Evolutionary conservation across 2,888 invertebrate species (phyloP).

Genomic region (Epistrophe eligans): DNA sequence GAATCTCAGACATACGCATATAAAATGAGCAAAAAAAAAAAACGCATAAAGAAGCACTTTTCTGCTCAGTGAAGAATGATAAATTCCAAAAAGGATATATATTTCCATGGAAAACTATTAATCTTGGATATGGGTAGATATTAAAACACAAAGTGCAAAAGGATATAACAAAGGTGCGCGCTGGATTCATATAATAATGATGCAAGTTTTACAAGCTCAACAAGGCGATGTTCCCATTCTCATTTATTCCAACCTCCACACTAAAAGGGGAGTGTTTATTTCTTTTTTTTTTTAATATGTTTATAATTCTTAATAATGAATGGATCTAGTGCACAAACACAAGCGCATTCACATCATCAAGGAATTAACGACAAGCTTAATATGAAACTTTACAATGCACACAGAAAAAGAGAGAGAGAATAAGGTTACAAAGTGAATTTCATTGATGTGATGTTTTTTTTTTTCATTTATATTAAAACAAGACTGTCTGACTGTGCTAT

Average conservation of each 20-base stretch:
- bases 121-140: conserved; percentile 27
- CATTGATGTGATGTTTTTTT: conserved; percentile 17
- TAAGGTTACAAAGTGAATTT: conserved; percentile 38
- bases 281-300: not conserved
- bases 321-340: conserved; percentile 36
- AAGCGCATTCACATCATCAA: conserved; percentile 6
- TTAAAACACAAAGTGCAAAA: conserved; percentile 19
- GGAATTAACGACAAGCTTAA: conserved; percentile 41
- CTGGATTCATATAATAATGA: conserved; percentile 22
- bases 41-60: conserved; percentile 54
- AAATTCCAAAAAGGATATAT: conserved; percentile 26
- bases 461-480: not conserved
- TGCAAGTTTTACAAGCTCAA: conserved; percentile 56
- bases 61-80: conserved; percentile 20
- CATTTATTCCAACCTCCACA: conserved; percentile 10
- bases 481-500: conserved; percentile 8
- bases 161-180: conserved; percentile 12
- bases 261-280: conserved; percentile 1
- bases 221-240: conserved; percentile 45
- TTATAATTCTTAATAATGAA: conserved; percentile 54
- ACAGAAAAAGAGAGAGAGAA: not conserved
- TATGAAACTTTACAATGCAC: not conserved
- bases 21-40: conserved; percentile 28
- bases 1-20: not conserved
- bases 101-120: conserved; percentile 53